Evolutionary conservation across 2,888 invertebrate genomes (phyloP), one percentile per base, ranked within the genome.

Genomic region (Fragum sueziense): DNA sequence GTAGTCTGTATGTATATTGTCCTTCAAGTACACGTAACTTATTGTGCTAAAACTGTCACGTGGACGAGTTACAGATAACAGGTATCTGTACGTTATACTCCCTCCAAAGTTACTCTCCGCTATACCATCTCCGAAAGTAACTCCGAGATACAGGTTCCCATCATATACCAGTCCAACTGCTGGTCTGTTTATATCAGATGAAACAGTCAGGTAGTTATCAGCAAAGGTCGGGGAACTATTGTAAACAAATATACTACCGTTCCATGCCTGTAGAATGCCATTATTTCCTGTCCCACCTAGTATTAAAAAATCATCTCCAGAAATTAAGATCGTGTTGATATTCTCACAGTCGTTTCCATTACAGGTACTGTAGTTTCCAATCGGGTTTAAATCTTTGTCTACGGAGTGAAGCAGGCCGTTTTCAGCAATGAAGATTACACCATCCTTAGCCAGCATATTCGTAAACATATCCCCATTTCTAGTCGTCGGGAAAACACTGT

Each of bases 261-360:
- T 51, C 54, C 47, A 31, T 6, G 54, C 27, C 52, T 75, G 62
- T 54, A 59, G 70, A 52, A 51, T 54, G 3, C 70, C 70, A 34
- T 52, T n/a, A 14, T 70, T 52, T 17, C 75, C 75, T 47, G 70
- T 70, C 1, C 75, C 75, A 65, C 70, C 69, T 7, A 61, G 33
- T 27, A 75, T 27, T 0, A 75, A 34, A 25, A 22, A 20, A 27
- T 34, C 22, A 11, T 52, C 7, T 29, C 29, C 17, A 34, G 70
- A n/a, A 31, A 62, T 25, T 41, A 75, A 27, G 29, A 75, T 61
- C 27, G 62, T 62, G 25, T 75, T 75, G 0, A 37, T 20, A 65
- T 75, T 75, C 7, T 62, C n/a, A 70, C 75, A 75, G 7, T 27
- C 25, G 9, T 34, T 25, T 1, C 17, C 11, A 37, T 22, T 31